Evolutionary conservation across 35 echinoderm and acorn worm genomes (phyloP).

Genomic region (Heliocidaris erythrogramma): DNA sequence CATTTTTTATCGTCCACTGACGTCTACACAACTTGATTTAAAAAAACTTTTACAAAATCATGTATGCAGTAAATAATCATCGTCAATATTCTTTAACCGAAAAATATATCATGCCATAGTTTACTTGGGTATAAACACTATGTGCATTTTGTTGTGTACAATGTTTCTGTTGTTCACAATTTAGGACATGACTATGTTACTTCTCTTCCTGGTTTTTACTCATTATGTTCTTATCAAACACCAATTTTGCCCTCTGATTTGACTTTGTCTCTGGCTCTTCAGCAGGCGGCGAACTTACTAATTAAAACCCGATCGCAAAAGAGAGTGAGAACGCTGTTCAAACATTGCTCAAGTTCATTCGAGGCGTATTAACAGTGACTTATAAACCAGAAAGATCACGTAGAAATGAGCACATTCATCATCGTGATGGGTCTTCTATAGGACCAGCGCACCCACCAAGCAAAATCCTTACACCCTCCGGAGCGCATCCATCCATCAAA

Average conservation of each 20-base stretch:
- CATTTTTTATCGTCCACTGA: too few relatives aligned
- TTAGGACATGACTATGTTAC: too few relatives aligned
- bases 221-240: not conserved
- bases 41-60: too few relatives aligned
- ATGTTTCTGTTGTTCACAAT: too few relatives aligned
- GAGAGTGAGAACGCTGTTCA: not conserved
- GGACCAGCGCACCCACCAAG: not conserved
- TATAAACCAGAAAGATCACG: not conserved
- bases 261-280: not conserved
- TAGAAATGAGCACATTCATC: not conserved
- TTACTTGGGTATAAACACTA: too few relatives aligned
- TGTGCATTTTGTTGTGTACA: too few relatives aligned
- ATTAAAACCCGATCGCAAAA: not conserved
- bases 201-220: not conserved
- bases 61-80: too few relatives aligned
- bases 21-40: too few relatives aligned
- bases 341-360: slow-evolving; percentile 2
- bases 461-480: not conserved
- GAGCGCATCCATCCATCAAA: not conserved
- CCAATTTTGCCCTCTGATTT: not conserved
- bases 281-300: not conserved
- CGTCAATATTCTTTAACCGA: too few relatives aligned
- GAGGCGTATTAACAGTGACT: not conserved
- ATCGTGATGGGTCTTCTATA: not conserved
- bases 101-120: too few relatives aligned